These are phyloP conservation scores for Fringilla coelebs DNA, from an alignment of 2,797 vertebrate species.

Conservation along the genomic window DNA sequence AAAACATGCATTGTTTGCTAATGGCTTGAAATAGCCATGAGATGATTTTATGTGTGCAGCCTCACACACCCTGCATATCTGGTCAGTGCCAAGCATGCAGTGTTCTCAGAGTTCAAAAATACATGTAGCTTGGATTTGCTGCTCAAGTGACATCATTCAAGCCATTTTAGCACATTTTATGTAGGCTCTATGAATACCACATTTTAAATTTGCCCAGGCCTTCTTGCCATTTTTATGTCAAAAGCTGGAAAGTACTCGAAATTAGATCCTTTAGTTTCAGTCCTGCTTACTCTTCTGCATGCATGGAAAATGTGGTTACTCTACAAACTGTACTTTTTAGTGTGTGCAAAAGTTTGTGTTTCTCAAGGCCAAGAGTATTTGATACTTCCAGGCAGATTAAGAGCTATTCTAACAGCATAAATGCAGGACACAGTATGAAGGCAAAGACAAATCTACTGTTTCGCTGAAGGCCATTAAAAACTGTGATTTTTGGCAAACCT, in stretches of 20 bases:
- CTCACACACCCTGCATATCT: neutral
- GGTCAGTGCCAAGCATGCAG: neutral
- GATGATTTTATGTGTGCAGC: neutral
- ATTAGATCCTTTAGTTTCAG: conserved; percentile 41
- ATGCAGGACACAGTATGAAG: conserved; percentile 68
- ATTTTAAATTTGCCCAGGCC: conserved; percentile 25
- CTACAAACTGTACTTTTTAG: conserved; percentile 20
- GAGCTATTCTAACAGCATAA: conserved; percentile 50
- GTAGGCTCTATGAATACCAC: neutral
- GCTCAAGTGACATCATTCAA: conserved; percentile 40
- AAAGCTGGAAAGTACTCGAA: conserved; percentile 24
- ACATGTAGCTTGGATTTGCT: neutral
- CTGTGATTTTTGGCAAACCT: conserved; percentile 77
- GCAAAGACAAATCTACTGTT: conserved; percentile 71
- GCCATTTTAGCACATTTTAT: conserved; percentile 29
- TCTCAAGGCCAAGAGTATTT: conserved; percentile 51
- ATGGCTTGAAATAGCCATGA: neutral
- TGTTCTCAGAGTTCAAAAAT: conserved; percentile 24
- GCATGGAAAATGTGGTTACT: conserved; percentile 27
- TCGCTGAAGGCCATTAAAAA: conserved; percentile 73
- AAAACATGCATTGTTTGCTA: neutral
- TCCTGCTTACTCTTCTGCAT: conserved; percentile 18
- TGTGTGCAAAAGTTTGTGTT: conserved; percentile 16
- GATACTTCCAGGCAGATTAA: conserved; percentile 63
- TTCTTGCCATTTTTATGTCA: conserved; percentile 36